These are phyloP conservation scores for Cranoglanis bouderius DNA, from an alignment of 2,113 vertebrate species.

Conservation along the genomic window DNA sequence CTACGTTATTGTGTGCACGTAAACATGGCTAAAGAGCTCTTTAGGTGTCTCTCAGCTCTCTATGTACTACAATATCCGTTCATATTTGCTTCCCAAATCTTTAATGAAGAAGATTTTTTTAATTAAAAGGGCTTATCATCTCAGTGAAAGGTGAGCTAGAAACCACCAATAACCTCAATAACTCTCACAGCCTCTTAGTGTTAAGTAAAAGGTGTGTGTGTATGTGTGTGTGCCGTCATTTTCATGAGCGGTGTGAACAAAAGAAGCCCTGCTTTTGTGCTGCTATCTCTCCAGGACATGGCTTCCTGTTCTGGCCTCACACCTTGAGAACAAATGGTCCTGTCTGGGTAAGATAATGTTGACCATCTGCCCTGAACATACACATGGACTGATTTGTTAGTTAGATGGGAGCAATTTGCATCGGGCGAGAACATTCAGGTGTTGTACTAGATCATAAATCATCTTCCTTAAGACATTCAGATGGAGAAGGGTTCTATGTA, in stretches of 20 bases:
- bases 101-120: neutral
- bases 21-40: neutral
- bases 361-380: slow-evolving; percentile 28
- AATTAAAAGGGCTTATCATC: neutral
- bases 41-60: neutral
- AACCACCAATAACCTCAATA: neutral
- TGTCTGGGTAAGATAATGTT: slow-evolving; percentile 38
- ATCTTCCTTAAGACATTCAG: neutral
- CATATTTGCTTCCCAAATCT: neutral
- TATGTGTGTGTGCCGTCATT: neutral
- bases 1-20: neutral
- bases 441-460: neutral
- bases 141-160: neutral
- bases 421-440: slow-evolving; percentile 30
- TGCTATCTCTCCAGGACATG: slow-evolving; percentile 45
- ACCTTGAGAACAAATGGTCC: slow-evolving; percentile 37
- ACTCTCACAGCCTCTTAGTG: slow-evolving; percentile 1
- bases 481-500: neutral
- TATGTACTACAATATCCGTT: neutral
- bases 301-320: slow-evolving; percentile 43
- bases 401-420: slow-evolving; percentile 35
- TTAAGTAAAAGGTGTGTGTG: neutral
- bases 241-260: slow-evolving; percentile 20
- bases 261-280: slow-evolving; percentile 16
- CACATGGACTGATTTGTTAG: slow-evolving; percentile 16